Conservation (phyloP, 2,797 vertebrate species). For the Pristis pectinata region DNA sequence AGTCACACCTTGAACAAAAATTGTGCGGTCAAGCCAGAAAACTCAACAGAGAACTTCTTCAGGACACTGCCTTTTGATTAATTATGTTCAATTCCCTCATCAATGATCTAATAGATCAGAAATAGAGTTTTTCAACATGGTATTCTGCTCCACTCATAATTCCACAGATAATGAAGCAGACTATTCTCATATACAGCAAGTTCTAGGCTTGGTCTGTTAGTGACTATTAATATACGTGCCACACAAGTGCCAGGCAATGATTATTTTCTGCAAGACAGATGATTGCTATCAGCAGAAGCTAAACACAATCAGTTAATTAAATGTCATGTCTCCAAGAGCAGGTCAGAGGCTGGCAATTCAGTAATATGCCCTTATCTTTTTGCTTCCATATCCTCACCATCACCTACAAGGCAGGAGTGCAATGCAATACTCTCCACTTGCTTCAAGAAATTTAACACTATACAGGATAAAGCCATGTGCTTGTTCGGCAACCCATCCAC, state of each 20-base stretch:
- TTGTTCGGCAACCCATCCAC: neutral
- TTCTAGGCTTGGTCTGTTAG: neutral
- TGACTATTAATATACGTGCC: no score
- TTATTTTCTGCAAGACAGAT: neutral
- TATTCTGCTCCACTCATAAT: neutral
- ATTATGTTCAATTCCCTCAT: neutral
- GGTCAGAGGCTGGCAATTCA: neutral
- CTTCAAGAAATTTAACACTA: neutral
- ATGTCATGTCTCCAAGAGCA: neutral
- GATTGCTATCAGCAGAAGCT: neutral
- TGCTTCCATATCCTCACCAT: neutral
- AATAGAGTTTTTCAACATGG: neutral
- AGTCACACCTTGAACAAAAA: neutral
- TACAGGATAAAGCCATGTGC: neutral
- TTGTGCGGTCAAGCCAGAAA: neutral
- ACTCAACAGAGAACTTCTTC: no score
- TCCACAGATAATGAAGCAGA: neutral
- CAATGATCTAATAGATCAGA: neutral
- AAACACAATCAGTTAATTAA: neutral
- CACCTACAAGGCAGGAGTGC: neutral
- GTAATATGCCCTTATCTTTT: neutral
- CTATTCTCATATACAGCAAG: neutral
- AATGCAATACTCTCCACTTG: neutral
- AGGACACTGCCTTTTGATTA: neutral
- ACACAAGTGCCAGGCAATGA: neutral